These are phyloP conservation scores for Actenoides lindsayi DNA, from an alignment of 2,113 vertebrate species.

Conservation along the genomic window DNA sequence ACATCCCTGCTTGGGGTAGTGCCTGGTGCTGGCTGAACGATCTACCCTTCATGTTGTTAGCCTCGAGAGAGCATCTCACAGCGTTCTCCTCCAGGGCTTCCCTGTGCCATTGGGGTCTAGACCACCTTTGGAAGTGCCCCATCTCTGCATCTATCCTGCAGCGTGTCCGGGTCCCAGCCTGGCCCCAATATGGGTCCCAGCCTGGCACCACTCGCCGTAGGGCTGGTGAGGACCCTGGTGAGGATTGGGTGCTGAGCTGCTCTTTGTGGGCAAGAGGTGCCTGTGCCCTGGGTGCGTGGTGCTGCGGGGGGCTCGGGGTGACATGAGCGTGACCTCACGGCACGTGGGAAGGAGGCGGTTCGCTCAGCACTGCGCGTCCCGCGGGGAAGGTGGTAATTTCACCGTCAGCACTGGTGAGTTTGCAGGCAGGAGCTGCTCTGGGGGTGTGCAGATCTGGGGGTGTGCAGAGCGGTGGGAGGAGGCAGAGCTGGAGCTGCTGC, in stretches of 20 bases:
- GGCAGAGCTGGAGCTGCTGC: background rate
- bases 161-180: background rate
- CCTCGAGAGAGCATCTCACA: background rate
- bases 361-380: background rate
- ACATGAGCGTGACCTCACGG: background rate
- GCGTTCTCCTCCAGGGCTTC: background rate
- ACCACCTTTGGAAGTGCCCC: too few relatives aligned
- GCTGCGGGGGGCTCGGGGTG: fast-evolving
- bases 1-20: background rate
- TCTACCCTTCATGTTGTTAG: background rate
- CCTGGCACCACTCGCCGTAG: fast-evolving
- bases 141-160: background rate
- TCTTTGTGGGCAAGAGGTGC: background rate
- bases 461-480: background rate
- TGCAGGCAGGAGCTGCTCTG: background rate
- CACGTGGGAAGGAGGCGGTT: background rate
- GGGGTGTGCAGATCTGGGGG: background rate
- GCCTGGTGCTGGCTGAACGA: background rate
- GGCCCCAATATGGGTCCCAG: background rate
- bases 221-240: background rate
- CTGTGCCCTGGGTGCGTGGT: fast-evolving
- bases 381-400: background rate
- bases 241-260: background rate
- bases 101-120: background rate
- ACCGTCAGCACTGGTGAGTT: background rate